phyloP scores from a whole-genome alignment of 2,888 invertebrate genomes.

The Lottia scabra region DNA sequence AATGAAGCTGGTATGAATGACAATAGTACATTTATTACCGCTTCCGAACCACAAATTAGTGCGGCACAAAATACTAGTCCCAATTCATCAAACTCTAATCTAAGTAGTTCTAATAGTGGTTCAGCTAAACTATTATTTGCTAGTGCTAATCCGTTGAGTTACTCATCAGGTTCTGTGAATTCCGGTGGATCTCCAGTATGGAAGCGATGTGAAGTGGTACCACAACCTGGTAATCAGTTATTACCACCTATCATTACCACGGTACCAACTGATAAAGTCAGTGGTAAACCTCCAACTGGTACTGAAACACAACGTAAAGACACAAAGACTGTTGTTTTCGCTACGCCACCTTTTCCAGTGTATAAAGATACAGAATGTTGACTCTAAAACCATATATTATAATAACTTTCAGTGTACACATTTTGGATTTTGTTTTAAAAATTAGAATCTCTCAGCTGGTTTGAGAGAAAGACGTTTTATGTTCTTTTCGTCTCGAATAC shows the following conservation, averaged over 20 bases:
- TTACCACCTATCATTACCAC: conserved; percentile 12
- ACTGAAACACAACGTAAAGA: conserved; percentile 33
- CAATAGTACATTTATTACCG: conserved; percentile 35
- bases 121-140: conserved; percentile 87
- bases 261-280: not conserved
- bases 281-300: conserved; percentile 15
- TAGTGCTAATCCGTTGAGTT: conserved; percentile 91
- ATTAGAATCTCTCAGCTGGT: too few species aligned
- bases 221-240: conserved; percentile 19
- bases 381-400: too few species aligned
- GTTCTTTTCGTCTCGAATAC: too few species aligned
- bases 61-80: conserved; percentile 38
- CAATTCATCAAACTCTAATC: conserved; percentile 56
- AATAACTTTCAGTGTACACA: too few species aligned
- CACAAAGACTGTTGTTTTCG: conserved; percentile 43
- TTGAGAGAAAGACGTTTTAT: too few species aligned
- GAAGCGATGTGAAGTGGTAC: conserved; percentile 73
- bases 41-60: conserved; percentile 40
- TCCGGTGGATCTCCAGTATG: conserved; percentile 90
- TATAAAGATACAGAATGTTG: conserved; percentile 49
- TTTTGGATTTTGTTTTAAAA: too few species aligned
- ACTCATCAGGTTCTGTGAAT: conserved; percentile 77
- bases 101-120: conserved; percentile 55
- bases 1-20: conserved; percentile 73
- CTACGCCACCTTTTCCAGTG: conserved; percentile 26